phyloP scores from a whole-genome alignment of 2,797 vertebrate genomes.

The Clarias platycephalus region DNA sequence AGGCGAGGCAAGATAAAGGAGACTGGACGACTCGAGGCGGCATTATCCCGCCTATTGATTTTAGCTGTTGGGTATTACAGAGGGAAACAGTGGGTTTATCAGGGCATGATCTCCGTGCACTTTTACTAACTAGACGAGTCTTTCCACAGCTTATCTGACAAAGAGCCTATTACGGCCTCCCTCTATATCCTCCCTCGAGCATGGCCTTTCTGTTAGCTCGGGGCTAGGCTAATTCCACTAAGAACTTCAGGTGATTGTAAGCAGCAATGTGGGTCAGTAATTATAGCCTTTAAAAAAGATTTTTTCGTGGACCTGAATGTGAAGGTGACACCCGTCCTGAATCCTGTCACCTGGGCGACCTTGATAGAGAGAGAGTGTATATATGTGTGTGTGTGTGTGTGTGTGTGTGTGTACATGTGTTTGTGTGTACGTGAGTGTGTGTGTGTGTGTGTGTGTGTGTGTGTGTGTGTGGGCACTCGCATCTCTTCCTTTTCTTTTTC shows the following conservation, averaged over 20 bases:
- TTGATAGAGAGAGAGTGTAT: background rate
- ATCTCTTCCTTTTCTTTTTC: constrained; percentile 45
- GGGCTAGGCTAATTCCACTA: constrained; percentile 30
- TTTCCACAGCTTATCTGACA: constrained; percentile 90
- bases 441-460: no score
- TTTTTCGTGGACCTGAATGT: background rate
- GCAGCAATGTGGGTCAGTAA: constrained; percentile 1
- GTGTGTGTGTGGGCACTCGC: background rate
- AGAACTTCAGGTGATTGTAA: constrained; percentile 14
- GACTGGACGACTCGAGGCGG: constrained; percentile 83
- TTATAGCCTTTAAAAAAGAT: constrained; percentile 16
- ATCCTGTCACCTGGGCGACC: constrained; percentile 4
- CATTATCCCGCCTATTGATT: constrained; percentile 97
- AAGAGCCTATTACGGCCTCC: constrained; percentile 82
- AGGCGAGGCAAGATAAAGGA: constrained; percentile 74
- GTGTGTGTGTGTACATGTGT: no score
- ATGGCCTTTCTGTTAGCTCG: constrained; percentile 32
- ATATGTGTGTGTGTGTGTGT: no score
- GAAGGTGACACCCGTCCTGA: background rate
- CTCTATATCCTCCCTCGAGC: constrained; percentile 62
- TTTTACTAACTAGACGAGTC: constrained; percentile 91
- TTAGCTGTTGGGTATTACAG: constrained; percentile 95
- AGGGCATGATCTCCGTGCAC: constrained; percentile 86
- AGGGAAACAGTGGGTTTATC: constrained; percentile 91
- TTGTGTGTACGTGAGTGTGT: no score